Base-by-base conservation (phyloP, 2,888 invertebrate species). In the Pristionchus japonicus region DNA sequence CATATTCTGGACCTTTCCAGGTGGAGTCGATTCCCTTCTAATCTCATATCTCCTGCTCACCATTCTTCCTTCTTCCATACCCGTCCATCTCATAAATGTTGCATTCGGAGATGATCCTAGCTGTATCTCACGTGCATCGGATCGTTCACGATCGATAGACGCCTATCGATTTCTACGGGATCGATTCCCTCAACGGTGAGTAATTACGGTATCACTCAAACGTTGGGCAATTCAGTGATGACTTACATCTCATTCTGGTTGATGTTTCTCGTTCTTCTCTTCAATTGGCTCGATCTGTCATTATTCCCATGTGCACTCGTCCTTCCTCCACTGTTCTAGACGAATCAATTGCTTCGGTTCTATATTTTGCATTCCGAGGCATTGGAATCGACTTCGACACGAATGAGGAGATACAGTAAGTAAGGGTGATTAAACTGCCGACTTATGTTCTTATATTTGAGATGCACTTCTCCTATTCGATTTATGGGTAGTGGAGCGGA, bases 401-500 rank as follows among this genome's bases (percentile, higher is more conserved):
- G n/a, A 57, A 77, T n/a, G 80, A 89, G 49, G 13, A 47, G 13
- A 70, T 89, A 13, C 47, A 61, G 88, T 90, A 84, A 23, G 61
- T 67, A 11, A 3, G 15, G 13, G 7, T n/a, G 6, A 4, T 74
- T 4, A 61, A 47, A 52, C 40, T 49, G 27, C 31, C 49, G 31
- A 13, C 15, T 27, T 4, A 40, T 77, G 3, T 40, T 23, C n/a
- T n/a, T n/a, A n/a, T n/a, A 40, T 15, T 86, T 49, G 15, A 90
- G 89, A 34, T 88, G 89, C 6, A 57, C 88, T 34, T 89, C 92
- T 2, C 82, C 86, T 13, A 87, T 91, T 52, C 89, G 98, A 89
- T 95, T 98, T 91, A 95, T 97, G 92, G 99, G 99, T 57, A 97
- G 97, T 95, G 99, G 99, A 13, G 98, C 99, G 0, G 99, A 99